Evolutionary conservation across 2,888 invertebrate species (phyloP).

Genomic region (Smittia aterrima): DNA sequence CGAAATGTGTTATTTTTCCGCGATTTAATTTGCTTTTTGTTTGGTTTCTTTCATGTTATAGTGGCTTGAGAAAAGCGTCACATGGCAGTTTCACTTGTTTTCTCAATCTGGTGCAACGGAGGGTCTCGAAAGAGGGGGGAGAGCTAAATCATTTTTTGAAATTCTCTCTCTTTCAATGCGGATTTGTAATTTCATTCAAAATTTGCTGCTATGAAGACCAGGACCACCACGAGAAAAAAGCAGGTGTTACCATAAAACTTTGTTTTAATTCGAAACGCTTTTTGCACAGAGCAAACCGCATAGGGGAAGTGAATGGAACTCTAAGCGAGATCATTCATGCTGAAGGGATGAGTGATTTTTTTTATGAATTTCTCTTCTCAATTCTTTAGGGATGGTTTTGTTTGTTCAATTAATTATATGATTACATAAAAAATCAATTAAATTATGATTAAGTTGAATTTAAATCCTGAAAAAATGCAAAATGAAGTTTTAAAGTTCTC

Average conservation of each 20-base stretch:
- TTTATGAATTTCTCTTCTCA: not conserved
- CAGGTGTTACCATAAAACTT: slow-evolving; percentile 42
- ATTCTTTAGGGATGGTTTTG: slow-evolving; percentile 32
- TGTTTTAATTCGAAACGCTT: slow-evolving; percentile 39
- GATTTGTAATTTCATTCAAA: not conserved
- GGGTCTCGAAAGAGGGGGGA: not conserved
- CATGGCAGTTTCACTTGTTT: slow-evolving; percentile 40
- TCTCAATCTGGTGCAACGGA: slow-evolving; percentile 32
- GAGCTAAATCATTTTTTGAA: not conserved
- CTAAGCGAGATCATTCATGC: not conserved
- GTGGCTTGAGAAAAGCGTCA: slow-evolving; percentile 35
- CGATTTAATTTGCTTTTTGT: slow-evolving; percentile 31
- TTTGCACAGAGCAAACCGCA: slow-evolving; percentile 35
- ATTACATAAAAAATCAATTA: slow-evolving; percentile 24
- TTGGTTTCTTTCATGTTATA: slow-evolving; percentile 25
- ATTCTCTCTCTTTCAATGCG: not conserved
- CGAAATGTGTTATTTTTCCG: slow-evolving; percentile 36
- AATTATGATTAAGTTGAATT: not conserved
- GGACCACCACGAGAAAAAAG: slow-evolving; percentile 39
- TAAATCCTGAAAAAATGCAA: not conserved
- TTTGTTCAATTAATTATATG: slow-evolving; percentile 37
- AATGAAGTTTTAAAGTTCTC: not conserved
- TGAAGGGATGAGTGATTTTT: slow-evolving; percentile 31
- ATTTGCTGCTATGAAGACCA: slow-evolving; percentile 5
- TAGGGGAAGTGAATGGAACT: not conserved